Evolutionary conservation across 2,888 invertebrate species (phyloP), one percentile per base, ranked within the genome.

Genomic region (Sinotaia quadrata): DNA sequence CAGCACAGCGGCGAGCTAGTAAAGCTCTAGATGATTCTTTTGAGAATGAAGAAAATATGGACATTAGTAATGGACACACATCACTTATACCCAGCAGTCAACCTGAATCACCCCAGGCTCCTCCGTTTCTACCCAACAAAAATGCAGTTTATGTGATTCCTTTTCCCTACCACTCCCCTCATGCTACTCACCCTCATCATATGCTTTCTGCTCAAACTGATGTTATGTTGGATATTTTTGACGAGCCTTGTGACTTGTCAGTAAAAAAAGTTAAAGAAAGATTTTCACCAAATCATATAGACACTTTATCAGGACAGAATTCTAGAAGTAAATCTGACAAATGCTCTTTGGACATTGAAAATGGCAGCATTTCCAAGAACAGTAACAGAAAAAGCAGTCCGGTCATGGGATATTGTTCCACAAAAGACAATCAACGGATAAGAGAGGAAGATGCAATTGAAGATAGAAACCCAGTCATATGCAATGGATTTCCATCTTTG

Each of bases 1-100:
- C 98, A 1, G 97, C 97, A 1, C 95, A 96, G 87, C 96, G 97
- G 85, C 91, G 97, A 51, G 96, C 96, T 2, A 77, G 77, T 44
- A 81, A 81, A 68, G 78, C 75, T 33, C 73, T 80, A 29, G 83
- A 82, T 56, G 83, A 80, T 67, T 78, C 81, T 21, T 80, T 80
- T 74, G 84, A 82, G 62, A 79, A 79, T 73, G 81, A 79, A 72
- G 82, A 80, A 70, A 79, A 79, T 65, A 56, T 59, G 71, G 78
- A 68, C 67, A 75, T 71, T 70, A 80, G 29, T 47, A 67, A 59
- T 21, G 54, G 52, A 51, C 41, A 67, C 18, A 29, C 56, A 8
- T 47, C 68, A 15, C 44, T 54, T 51, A 18, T 24, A 7, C 31
- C 54, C 44, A 74, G 68, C 15, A 65, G 63, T 44, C 57, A 12